Evolutionary conservation across 2,888 invertebrate species (phyloP).

Genomic region (Athalia circularis): DNA sequence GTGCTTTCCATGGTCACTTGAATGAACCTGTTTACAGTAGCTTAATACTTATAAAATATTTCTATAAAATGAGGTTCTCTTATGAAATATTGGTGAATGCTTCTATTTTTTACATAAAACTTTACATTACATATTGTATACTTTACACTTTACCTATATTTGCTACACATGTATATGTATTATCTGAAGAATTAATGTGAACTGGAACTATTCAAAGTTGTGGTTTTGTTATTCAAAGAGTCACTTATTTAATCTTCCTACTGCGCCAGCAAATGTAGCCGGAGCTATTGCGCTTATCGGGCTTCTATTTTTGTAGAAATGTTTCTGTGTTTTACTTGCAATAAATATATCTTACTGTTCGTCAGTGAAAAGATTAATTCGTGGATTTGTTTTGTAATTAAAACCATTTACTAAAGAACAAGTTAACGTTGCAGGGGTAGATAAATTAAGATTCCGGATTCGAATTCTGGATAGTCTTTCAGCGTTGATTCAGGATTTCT

Average conservation of each 20-base stretch:
- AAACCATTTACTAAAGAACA: neutral
- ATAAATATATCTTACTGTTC: neutral
- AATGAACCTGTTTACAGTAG: no score
- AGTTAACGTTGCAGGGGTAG: no score
- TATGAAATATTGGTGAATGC: neutral
- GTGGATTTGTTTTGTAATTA: conserved; percentile 1
- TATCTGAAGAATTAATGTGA: neutral
- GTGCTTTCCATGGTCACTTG: neutral
- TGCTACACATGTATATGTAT: conserved; percentile 2
- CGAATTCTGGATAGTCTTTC: no score
- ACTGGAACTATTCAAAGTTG: neutral
- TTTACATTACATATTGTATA: conserved; percentile 16
- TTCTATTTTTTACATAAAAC: conserved; percentile 14
- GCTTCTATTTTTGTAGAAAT: conserved; percentile 10
- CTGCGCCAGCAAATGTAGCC: neutral
- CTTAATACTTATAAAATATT: neutral
- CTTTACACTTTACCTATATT: neutral
- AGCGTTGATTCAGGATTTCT: no score
- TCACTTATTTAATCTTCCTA: neutral
- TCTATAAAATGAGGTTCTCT: neutral
- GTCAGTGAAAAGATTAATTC: conserved; percentile 12
- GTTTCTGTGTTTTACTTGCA: neutral
- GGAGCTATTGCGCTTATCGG: conserved; percentile 1
- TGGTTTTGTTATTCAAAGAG: neutral
- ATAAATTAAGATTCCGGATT: no score